A percentile compares a stretch with the other conserved stretches of the same genome.
Conservation (phyloP, 2,113 vertebrate species). For the Arvicanthis niloticus region DNA sequence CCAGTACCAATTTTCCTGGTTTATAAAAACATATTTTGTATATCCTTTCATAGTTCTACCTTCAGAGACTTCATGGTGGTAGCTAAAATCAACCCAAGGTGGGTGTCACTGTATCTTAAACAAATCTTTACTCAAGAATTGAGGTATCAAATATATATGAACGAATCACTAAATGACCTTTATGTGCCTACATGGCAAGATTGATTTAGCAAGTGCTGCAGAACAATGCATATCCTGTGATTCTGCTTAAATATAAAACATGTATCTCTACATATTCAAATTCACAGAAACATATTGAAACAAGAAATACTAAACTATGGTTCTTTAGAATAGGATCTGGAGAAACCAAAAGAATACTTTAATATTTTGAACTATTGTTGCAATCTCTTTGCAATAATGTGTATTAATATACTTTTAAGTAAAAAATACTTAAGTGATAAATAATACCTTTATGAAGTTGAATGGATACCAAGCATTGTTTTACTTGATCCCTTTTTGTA, state of each 20-base stretch:
- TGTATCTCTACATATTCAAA: not conserved
- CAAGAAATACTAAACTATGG: not conserved
- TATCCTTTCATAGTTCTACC: not conserved
- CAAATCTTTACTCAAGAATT: not conserved
- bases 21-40: not conserved
- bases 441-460: constrained; percentile 6
- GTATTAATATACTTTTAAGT: constrained; percentile 7
- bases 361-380: constrained; percentile 44
- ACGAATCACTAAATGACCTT: not conserved
- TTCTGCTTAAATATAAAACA: constrained; percentile 19
- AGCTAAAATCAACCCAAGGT: not conserved
- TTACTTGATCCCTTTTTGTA: constrained; percentile 46
- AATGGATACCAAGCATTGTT: constrained; percentile 34
- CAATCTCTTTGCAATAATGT: constrained; percentile 24
- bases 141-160: constrained; percentile 53
- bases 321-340: not conserved
- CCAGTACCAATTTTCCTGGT: not conserved
- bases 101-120: constrained; percentile 12
- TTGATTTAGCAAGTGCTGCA: not conserved
- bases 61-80: not conserved
- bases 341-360: not conserved
- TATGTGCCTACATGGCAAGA: constrained; percentile 23
- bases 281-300: not conserved
- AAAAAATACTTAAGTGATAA: not conserved
- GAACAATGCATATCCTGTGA: not conserved